Evolutionary conservation across 2,888 invertebrate species (phyloP).

Genomic region (Lordiphosa fenestrarum): DNA sequence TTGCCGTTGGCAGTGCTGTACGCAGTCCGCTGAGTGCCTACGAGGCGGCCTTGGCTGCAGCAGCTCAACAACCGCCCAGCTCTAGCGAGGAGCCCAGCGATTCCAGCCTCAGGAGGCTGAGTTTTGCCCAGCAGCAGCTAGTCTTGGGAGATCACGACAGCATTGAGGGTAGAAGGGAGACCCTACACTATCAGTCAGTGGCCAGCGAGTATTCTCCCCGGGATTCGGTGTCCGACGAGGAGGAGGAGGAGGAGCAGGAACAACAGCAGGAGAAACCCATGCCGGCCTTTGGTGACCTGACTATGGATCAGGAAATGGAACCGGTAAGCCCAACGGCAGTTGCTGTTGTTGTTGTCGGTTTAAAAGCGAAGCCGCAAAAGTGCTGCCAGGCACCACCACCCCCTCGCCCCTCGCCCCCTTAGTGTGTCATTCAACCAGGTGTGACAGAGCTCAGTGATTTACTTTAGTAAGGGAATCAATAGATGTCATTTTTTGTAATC

Average conservation of each 20-base stretch:
- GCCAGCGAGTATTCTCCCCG: slow-evolving; percentile 81
- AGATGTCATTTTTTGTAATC: not conserved
- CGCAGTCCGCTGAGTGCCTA: slow-evolving; percentile 58
- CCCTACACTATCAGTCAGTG: slow-evolving; percentile 72
- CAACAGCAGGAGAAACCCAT: slow-evolving; percentile 81
- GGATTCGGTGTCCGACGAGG: slow-evolving; percentile 76
- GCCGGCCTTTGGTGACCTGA: slow-evolving; percentile 80
- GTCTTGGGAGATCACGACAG: slow-evolving; percentile 82
- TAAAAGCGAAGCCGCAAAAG: slow-evolving; percentile 56
- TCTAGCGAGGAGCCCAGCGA: slow-evolving; percentile 78
- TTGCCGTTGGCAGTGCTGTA: slow-evolving; percentile 78
- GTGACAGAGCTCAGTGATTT: slow-evolving; percentile 2
- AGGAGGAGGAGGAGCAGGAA: slow-evolving; percentile 59
- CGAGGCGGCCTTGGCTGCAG: slow-evolving; percentile 43
- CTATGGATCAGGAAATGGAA: slow-evolving; percentile 79
- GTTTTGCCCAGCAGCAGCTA: slow-evolving; percentile 82
- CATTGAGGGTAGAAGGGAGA: slow-evolving; percentile 77
- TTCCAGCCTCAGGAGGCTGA: slow-evolving; percentile 81
- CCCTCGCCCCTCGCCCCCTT: slow-evolving; percentile 15
- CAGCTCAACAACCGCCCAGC: slow-evolving; percentile 58
- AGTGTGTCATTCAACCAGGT: slow-evolving; percentile 43
- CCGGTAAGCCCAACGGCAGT: slow-evolving; percentile 73
- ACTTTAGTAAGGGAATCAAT: not conserved
- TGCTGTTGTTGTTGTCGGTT: slow-evolving; percentile 9
- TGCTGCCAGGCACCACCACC: slow-evolving; percentile 26